Percentiles rank a stretch among this genome's conserved stretches.
Conservation (phyloP, 2,888 invertebrate species). For the Cephus spinipes region DNA sequence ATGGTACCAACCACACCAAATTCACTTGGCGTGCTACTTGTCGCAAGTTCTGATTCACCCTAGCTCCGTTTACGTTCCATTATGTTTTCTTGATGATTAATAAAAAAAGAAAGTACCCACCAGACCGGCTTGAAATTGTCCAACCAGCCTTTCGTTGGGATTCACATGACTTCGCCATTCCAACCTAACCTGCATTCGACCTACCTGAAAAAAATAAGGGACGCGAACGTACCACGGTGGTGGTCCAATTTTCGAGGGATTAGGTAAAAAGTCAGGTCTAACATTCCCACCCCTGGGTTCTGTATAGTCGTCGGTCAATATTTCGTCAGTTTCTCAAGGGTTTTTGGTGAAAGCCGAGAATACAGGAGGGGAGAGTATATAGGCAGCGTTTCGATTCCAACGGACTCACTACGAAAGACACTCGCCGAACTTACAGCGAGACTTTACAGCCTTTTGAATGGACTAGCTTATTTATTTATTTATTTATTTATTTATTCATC, state of each 20-base stretch:
- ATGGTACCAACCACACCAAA: constrained; percentile 11
- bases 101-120: constrained; percentile 51
- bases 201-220: background rate
- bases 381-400: constrained; percentile 59
- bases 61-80: constrained; percentile 41
- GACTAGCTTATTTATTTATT: constrained; percentile 1
- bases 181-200: background rate
- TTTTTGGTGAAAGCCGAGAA: constrained; percentile 62
- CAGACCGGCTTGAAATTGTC: background rate
- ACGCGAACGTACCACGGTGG: background rate
- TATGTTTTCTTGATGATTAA: constrained; percentile 45
- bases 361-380: constrained; percentile 64
- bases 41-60: constrained; percentile 49
- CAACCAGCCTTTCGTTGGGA: background rate
- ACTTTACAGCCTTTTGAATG: background rate
- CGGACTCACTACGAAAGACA: constrained; percentile 58
- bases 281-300: background rate
- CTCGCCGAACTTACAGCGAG: constrained; percentile 44
- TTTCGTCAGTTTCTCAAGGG: constrained; percentile 14
- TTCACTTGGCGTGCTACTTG: constrained; percentile 25
- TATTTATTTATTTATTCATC: constrained; percentile 23
- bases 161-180: background rate
- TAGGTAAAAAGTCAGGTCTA: background rate
- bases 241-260: background rate
- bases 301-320: background rate